Percentiles rank a stretch among this genome's conserved stretches.
Evolutionary conservation across 2,888 invertebrate genomes (phyloP).

Genomic region (Griposia aprilina): DNA sequence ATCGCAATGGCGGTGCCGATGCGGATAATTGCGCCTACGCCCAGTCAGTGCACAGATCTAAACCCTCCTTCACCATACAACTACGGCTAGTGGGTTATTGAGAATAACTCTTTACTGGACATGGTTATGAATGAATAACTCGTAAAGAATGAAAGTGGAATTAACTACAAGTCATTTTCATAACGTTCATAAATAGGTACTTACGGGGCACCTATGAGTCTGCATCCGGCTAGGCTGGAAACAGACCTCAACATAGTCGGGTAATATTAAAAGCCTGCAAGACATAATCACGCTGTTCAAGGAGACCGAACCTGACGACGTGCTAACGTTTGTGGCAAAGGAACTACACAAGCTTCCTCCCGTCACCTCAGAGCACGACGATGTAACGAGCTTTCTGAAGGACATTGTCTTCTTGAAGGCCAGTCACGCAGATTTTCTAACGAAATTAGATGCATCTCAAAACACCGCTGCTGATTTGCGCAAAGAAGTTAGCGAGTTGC

Average conservation of each 20-base stretch:
- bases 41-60: neutral
- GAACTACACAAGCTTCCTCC: no score
- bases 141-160: neutral
- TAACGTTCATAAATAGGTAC: neutral
- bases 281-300: no score
- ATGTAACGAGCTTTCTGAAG: no score
- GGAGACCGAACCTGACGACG: no score
- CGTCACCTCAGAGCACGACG: no score
- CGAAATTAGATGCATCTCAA: no score
- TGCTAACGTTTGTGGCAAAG: no score
- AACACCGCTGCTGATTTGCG: no score
- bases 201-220: neutral
- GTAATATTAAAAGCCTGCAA: no score
- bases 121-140: constrained; percentile 25
- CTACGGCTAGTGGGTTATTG: neutral
- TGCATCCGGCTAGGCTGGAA: neutral
- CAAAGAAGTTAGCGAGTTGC: no score
- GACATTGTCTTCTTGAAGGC: no score
- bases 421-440: no score
- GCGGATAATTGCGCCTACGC: neutral
- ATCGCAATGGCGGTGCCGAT: neutral
- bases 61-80: neutral
- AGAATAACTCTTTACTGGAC: constrained; percentile 16
- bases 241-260: neutral
- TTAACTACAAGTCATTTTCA: neutral